Evolutionary conservation across 2,113 vertebrate genomes (phyloP).

Genomic region (Dipodomys merriami): DNA sequence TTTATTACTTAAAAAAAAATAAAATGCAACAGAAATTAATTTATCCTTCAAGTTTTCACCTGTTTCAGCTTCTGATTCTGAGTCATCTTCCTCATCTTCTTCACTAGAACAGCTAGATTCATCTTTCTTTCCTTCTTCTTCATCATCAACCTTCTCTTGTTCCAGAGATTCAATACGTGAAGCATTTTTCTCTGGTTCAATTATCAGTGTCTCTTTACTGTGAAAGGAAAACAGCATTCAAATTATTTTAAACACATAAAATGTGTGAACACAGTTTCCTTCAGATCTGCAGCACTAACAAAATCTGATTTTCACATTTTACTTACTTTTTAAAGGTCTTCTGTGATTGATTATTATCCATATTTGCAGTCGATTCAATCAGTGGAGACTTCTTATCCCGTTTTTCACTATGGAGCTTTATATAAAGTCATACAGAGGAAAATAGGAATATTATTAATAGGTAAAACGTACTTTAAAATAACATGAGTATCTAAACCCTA

Average conservation of each 20-base stretch:
- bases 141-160: constrained; percentile 95
- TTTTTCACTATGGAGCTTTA: constrained; percentile 95
- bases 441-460: constrained; percentile 39
- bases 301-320: constrained; percentile 45
- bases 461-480: constrained; percentile 10
- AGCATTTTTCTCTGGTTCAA: constrained; percentile 94
- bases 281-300: constrained; percentile 31
- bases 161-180: constrained; percentile 95
- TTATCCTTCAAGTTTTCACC: constrained; percentile 84
- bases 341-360: constrained; percentile 97
- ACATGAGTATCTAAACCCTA: constrained; percentile 18
- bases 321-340: constrained; percentile 96
- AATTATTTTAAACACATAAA: constrained; percentile 64
- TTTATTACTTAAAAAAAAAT: background rate
- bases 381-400: constrained; percentile 97
- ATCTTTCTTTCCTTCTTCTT: constrained; percentile 97
- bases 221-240: constrained; percentile 59
- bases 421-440: constrained; percentile 60
- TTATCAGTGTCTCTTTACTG: constrained; percentile 96
- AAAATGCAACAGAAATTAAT: constrained; percentile 18
- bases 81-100: constrained; percentile 98
- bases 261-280: constrained; percentile 39
- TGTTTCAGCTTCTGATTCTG: constrained; percentile 97
- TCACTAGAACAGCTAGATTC: constrained; percentile 99
- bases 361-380: constrained; percentile 95